Evolutionary conservation across 2,797 vertebrate species (phyloP), one percentile per base, ranked within the genome.

Genomic region (Columba guinea): DNA sequence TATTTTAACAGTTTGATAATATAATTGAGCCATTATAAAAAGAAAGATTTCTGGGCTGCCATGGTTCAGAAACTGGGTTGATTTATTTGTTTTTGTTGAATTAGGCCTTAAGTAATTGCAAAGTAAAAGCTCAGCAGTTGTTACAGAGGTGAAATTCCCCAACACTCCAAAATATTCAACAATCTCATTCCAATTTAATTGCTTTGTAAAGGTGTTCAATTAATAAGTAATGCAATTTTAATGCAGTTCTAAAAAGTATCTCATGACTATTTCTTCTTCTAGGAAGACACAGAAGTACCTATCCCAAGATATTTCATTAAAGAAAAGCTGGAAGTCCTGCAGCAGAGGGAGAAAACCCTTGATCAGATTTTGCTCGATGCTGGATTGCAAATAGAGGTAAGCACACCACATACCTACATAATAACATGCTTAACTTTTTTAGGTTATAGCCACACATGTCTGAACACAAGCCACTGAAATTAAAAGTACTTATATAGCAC

Each of bases 261-360:
- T 49, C 4, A 0, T 68, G 18, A 26, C 35, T 84, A 24, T 94
- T 88, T 92, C 35, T 95, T 93, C 55, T 48, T 81, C n/a, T 74
- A 99, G 99, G 97, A 98, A 94, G 97, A 98, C 39, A 80, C 98
- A 81, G 99, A 99, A 87, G 97, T 99, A 65, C 99, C 98, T 73
- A 98, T 99, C 52, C 99, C 99, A 55, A 98, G 79, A n/a, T 99
- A 98, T 71, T 98, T 99, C 90, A 30, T 99, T 90, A 98, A 98
- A 84, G 98, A 99, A 90, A 98, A 98, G 49, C 75, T 98, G 53
- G 97, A 98, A 68, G 96, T 93, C 6, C 87, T 99, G 84, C 98
- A 96, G 92, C 97, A 97, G 90, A 98, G 98, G 80, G 98, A 98
- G 91, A 97, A 94, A 88, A 96, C 97, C 48, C 97, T 99, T 4